Conservation (phyloP, 2,888 invertebrate genomes). For the Xestobium rufovillosum region DNA sequence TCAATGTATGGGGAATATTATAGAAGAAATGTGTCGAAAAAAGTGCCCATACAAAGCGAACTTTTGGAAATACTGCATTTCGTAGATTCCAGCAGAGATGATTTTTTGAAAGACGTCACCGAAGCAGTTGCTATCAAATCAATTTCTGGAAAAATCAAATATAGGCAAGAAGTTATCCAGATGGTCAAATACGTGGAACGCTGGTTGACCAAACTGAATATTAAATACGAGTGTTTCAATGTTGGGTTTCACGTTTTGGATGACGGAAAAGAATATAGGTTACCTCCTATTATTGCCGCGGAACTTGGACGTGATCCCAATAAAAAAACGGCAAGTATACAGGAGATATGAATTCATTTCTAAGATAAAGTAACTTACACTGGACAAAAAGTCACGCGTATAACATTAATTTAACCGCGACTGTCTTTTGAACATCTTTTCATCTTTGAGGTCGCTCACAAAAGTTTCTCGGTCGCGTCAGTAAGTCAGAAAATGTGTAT, state of each 20-base stretch:
- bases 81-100: constrained; percentile 36
- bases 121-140: constrained; percentile 39
- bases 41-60: constrained; percentile 37
- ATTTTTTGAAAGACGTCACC: constrained; percentile 35
- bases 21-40: constrained; percentile 29
- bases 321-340: constrained; percentile 38
- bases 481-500: too few species aligned
- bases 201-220: constrained; percentile 39
- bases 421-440: too few species aligned
- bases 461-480: too few species aligned
- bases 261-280: constrained; percentile 33
- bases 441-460: too few species aligned
- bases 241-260: constrained; percentile 35
- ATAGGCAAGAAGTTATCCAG: constrained; percentile 32
- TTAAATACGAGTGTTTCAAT: constrained; percentile 40
- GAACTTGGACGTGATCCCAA: constrained; percentile 32
- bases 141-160: constrained; percentile 34
- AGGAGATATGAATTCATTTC: neutral
- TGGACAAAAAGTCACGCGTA: too few species aligned
- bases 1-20: constrained; percentile 38
- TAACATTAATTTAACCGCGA: too few species aligned
- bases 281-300: constrained; percentile 41
- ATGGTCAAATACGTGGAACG: constrained; percentile 37
- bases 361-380: too few species aligned
- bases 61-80: constrained; percentile 39